Evolutionary conservation across 2,797 vertebrate genomes (phyloP), one percentile per base, ranked within the genome.

Genomic region (Sandelia bainsii): DNA sequence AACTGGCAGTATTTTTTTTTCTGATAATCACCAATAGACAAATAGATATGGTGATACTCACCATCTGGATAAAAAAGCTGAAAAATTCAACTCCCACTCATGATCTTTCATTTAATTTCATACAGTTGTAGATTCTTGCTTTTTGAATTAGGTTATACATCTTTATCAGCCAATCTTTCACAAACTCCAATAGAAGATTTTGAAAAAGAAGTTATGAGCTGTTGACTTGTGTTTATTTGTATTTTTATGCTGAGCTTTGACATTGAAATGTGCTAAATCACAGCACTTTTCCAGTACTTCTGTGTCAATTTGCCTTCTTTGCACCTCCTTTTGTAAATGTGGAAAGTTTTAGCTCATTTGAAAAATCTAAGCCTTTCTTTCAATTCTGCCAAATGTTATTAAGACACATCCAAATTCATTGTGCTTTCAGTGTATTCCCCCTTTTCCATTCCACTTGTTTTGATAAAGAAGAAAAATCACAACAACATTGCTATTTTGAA

Each of bases 401-500:
- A 61, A 54, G 23, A 8, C 17, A 64, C 39, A 54, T 22, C 29
- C 62, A 3, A 75, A 62, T 52, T 66, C 51, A 62, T 69, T 74
- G 59, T 60, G 54, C 48, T 77, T 69, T 79, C 73, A 69, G 29
- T 39, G 2, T 48, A 32, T 23, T 10, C 59, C 56, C 29, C 50
- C 20, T 59, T 64, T 84, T 74, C 56, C 37, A 59, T 75, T 81
- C 54, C 12, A 29, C 52, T 75, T 68, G 45, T 72, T 82, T 68
- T 0, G 11, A 81, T 71, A 75, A 70, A 79, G 46, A 70, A 56
- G 77, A 74, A 53, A 67, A 32, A 83, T 76, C 68, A 60, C 12
- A 79, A 52, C 48, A 75, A 72, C 69, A 52, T 81, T 46, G 66
- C 64, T 68, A 75, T 84, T 84, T 69, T 74, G 59, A 78, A 86